Conservation (phyloP, 2,888 invertebrate species). For the Drosophila macrospina region DNA sequence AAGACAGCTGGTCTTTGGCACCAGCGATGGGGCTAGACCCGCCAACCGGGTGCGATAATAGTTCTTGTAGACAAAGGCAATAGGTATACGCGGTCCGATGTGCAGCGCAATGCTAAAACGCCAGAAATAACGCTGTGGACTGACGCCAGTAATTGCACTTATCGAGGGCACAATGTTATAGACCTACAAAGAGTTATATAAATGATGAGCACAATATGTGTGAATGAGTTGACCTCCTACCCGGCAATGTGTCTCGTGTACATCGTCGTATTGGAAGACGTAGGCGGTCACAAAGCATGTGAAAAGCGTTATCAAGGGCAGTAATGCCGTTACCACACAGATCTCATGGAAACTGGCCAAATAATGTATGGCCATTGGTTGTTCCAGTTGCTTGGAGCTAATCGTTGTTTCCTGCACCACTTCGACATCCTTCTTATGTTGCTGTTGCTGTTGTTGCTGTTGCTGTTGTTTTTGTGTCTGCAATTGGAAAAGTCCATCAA, state of each 20-base stretch:
- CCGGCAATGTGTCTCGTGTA: slow-evolving; percentile 97
- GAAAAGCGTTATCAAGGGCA: slow-evolving; percentile 93
- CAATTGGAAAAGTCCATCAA: neutral
- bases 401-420: slow-evolving; percentile 28
- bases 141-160: slow-evolving; percentile 97
- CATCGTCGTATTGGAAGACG: slow-evolving; percentile 96
- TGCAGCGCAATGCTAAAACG: slow-evolving; percentile 96
- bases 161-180: slow-evolving; percentile 97
- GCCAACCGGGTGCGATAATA: slow-evolving; percentile 89
- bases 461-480: slow-evolving; percentile 54
- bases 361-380: slow-evolving; percentile 88
- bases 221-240: slow-evolving; percentile 90
- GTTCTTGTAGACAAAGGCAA: slow-evolving; percentile 94
- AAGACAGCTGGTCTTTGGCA: slow-evolving; percentile 87
- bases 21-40: slow-evolving; percentile 69
- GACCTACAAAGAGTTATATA: slow-evolving; percentile 86
- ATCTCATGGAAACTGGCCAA: slow-evolving; percentile 91
- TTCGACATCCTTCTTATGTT: slow-evolving; percentile 5
- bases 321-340: slow-evolving; percentile 92
- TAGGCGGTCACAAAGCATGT: slow-evolving; percentile 95
- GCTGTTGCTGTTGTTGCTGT: slow-evolving; percentile 26
- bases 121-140: slow-evolving; percentile 97
- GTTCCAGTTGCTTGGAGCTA: slow-evolving; percentile 32
- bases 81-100: slow-evolving; percentile 94
- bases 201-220: too few relatives aligned